These are phyloP conservation scores for Smithornis capensis DNA, from an alignment of 2,113 vertebrate genomes.

Conservation along the genomic window DNA sequence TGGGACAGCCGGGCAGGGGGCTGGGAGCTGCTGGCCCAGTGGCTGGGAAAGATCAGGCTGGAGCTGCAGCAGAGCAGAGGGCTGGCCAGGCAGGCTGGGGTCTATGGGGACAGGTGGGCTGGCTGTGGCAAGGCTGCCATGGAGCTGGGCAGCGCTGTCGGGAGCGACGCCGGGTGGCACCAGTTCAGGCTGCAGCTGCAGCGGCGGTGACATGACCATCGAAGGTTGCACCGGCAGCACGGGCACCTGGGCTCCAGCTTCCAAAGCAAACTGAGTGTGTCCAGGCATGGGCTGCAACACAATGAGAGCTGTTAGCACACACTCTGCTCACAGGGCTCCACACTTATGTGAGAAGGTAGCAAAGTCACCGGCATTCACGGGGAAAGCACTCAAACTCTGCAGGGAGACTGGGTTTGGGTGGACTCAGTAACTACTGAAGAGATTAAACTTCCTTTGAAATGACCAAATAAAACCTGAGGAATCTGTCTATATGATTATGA, in stretches of 20 bases:
- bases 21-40: slow-evolving; percentile 66
- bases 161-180: slow-evolving; percentile 42
- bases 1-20: slow-evolving; percentile 39
- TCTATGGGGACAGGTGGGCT: slow-evolving; percentile 46
- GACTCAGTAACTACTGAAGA: neutral
- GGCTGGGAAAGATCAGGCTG: slow-evolving; percentile 61
- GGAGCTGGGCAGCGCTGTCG: slow-evolving; percentile 71
- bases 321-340: neutral
- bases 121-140: slow-evolving; percentile 69
- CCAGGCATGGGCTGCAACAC: slow-evolving; percentile 69
- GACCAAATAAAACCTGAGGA: neutral
- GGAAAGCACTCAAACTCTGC: neutral
- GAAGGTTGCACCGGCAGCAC: slow-evolving; percentile 65
- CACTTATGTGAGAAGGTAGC: neutral
- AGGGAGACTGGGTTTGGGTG: neutral
- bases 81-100: slow-evolving; percentile 63
- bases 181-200: slow-evolving; percentile 66
- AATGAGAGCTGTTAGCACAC: slow-evolving; percentile 54
- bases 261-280: slow-evolving; percentile 66
- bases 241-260: slow-evolving; percentile 65
- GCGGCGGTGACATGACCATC: slow-evolving; percentile 71
- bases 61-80: slow-evolving; percentile 49
- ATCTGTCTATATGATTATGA: neutral
- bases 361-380: accelerated
- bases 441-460: neutral